phyloP scores from a whole-genome alignment of 2,113 vertebrate species.

The Axis porcinus region DNA sequence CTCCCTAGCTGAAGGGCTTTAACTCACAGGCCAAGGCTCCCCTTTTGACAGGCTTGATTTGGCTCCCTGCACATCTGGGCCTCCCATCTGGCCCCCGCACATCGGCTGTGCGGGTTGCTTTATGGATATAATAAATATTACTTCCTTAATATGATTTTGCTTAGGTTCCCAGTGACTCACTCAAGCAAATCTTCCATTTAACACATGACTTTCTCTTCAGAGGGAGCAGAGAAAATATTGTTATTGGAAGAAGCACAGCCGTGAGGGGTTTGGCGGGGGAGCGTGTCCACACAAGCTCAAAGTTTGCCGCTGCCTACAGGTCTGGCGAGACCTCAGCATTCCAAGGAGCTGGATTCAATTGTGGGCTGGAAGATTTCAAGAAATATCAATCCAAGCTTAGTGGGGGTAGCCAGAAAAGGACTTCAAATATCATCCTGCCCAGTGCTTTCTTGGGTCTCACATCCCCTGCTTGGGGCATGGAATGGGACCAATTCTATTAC shows the following conservation, averaged over 20 bases:
- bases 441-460: not conserved
- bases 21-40: not conserved
- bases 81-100: not conserved
- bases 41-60: conserved; percentile 40
- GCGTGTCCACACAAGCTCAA: not conserved
- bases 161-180: conserved; percentile 49
- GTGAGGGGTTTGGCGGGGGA: not conserved
- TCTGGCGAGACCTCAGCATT: not conserved
- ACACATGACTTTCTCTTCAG: conserved; percentile 72
- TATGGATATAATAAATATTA: conserved; percentile 60
- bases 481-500: not conserved
- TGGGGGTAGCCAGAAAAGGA: not conserved
- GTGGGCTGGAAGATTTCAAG: not conserved
- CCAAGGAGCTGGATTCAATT: not conserved
- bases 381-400: not conserved
- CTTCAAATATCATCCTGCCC: not conserved
- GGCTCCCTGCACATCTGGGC: conserved; percentile 49
- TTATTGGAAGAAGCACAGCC: conserved; percentile 48
- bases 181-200: conserved; percentile 69
- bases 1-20: not conserved
- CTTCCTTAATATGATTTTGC: conserved; percentile 61
- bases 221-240: conserved; percentile 66
- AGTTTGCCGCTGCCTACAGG: not conserved
- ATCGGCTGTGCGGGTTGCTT: not conserved
- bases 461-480: not conserved